A percentile compares a stretch with the other conserved stretches of the same genome.
Conservation (phyloP, 2,797 vertebrate species). For the Epinephelus coioides region DNA sequence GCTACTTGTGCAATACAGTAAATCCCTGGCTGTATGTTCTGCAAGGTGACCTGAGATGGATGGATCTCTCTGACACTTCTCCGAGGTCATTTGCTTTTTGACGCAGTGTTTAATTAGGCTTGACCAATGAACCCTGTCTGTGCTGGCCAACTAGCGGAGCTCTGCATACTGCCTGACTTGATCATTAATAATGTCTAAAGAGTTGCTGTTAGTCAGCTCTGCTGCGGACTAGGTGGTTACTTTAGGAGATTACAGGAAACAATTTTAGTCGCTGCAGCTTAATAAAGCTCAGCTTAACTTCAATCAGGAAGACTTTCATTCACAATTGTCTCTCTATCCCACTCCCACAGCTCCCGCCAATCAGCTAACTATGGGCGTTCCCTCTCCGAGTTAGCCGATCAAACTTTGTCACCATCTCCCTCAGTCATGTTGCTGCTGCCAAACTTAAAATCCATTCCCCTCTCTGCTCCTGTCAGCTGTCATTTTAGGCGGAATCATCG, state of each 20-base stretch:
- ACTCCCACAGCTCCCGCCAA: too few relatives aligned
- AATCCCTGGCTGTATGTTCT: constrained; percentile 29
- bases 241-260: constrained; percentile 7
- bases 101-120: constrained; percentile 70
- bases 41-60: constrained; percentile 52
- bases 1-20: constrained; percentile 61
- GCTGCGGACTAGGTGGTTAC: constrained; percentile 2
- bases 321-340: too few relatives aligned
- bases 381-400: too few relatives aligned
- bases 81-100: constrained; percentile 64
- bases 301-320: too few relatives aligned
- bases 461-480: too few relatives aligned
- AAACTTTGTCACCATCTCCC: too few relatives aligned
- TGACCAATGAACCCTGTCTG: constrained; percentile 49
- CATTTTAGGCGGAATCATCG: too few relatives aligned
- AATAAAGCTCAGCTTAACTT: too few relatives aligned
- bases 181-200: constrained; percentile 52
- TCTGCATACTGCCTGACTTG: constrained; percentile 39
- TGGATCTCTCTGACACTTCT: constrained; percentile 53
- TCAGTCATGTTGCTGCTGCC: too few relatives aligned
- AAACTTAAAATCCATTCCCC: too few relatives aligned
- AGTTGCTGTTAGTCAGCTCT: constrained; percentile 46
- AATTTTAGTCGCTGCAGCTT: not conserved
- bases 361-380: too few relatives aligned
- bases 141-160: constrained; percentile 40